Conservation (phyloP, 2,797 vertebrate species). For the Neoniphon sammara region DNA sequence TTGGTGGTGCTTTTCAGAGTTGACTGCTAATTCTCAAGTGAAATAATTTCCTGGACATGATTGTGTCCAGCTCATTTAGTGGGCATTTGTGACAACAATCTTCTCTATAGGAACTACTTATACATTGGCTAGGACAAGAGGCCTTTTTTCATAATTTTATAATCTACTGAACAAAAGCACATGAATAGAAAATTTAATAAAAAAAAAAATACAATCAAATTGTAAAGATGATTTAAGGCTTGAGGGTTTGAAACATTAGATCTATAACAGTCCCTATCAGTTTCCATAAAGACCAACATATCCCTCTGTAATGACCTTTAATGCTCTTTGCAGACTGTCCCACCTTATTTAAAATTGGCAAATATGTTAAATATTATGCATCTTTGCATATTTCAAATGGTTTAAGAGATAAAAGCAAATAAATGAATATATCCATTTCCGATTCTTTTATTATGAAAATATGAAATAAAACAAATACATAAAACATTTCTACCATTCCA, state of each 20-base stretch:
- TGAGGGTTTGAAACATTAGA: constrained; percentile 72
- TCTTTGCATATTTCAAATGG: not conserved
- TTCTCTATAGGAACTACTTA: constrained; percentile 21
- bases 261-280: constrained; percentile 70
- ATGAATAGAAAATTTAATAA: constrained; percentile 52
- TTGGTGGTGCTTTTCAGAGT: too few species aligned
- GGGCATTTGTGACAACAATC: constrained; percentile 11
- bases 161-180: constrained; percentile 48
- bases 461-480: constrained; percentile 18
- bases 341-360: not conserved
- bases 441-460: constrained; percentile 33
- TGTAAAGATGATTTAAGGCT: constrained; percentile 78
- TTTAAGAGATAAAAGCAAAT: not conserved
- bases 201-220: constrained; percentile 42
- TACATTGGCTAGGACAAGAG: constrained; percentile 21
- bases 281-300: constrained; percentile 58
- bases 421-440: constrained; percentile 19
- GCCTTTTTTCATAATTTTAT: constrained; percentile 10
- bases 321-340: constrained; percentile 12
- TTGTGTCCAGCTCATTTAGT: constrained; percentile 3
- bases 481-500: constrained; percentile 11
- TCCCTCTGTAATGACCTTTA: constrained; percentile 22
- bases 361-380: constrained; percentile 6
- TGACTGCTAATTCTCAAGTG: too few species aligned
- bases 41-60: constrained; percentile 7